Evolutionary conservation across 1,140 invertebrate species (phyloP), one percentile per base, ranked within the genome.

Genomic region (Campoletis sonorensis): DNA sequence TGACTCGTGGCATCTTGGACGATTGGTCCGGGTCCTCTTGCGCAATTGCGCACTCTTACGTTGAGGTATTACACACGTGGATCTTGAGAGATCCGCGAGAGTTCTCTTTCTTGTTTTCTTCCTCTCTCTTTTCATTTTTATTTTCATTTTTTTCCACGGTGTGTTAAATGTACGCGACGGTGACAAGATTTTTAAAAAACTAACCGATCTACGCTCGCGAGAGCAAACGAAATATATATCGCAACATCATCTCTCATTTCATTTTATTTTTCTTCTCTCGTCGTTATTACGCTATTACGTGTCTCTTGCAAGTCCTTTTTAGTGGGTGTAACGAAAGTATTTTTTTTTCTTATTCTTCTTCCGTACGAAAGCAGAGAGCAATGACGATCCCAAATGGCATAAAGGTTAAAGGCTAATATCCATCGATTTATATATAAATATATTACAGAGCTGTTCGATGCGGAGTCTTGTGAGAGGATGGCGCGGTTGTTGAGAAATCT

Each of bases 21-120:
- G 72, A 75, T 72, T 45, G 16, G n/a, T 26, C 49, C 72, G 72
- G 49, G 72, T 27, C 72, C 72, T 75, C 45, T 75, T 75, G 72
- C 72, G 72, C 45, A 75, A 75, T 75, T 75, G 27, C 49, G 8
- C 23, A 23, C 33, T 45, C 33, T 45, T 49, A 72, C 51, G 51
- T 54, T 49, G 26, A 30, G 49, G 45, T 54, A 58, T 54, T 51
- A 30, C 72, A 75, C 49, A n/a, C 72, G 45, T 75, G 45, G 72
- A 75, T 75, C 72, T 75, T n/a, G 72, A 27, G 49, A 75, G 61
- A 64, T 54, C 72, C 23, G 72, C 72, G 49, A 54, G 37, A 18
- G 15, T 54, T 21, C 1, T 70, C 15, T 70, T 37, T 70, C 27
- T 27, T 68, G 16, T n/a, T 61, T 21, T 61, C n/a, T n/a, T 23